Percentiles rank a stretch among this genome's conserved stretches.
Evolutionary conservation across 2,888 invertebrate genomes (phyloP).

Genomic region (Caenorhabditis imperialis): DNA sequence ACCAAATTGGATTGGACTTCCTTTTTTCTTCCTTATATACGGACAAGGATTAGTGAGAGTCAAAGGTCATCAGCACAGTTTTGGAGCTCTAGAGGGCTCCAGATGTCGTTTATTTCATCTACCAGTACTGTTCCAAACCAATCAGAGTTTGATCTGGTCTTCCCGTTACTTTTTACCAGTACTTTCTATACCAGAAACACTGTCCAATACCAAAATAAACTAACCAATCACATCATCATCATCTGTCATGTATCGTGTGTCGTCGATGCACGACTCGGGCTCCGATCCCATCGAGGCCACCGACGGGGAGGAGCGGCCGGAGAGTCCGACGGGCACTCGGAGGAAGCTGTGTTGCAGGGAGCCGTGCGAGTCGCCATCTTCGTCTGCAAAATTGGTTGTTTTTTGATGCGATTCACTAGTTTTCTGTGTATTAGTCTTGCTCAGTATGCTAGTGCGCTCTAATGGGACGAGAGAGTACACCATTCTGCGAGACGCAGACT

Average conservation of each 20-base stretch:
- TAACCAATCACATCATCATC: constrained; percentile 64
- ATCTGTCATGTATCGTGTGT: constrained; percentile 60
- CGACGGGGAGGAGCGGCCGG: constrained; percentile 66
- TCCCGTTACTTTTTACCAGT: background rate
- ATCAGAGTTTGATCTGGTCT: background rate
- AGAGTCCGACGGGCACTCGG: constrained; percentile 60
- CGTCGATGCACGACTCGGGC: constrained; percentile 72
- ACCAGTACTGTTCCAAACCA: background rate
- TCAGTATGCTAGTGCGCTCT: too few relatives aligned
- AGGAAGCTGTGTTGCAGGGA: constrained; percentile 60
- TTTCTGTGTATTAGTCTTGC: too few relatives aligned
- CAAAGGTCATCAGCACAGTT: too few relatives aligned
- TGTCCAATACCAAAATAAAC: constrained; percentile 32
- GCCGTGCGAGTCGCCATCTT: constrained; percentile 57
- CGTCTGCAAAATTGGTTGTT: too few relatives aligned
- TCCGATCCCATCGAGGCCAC: constrained; percentile 71
- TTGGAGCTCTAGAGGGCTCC: background rate
- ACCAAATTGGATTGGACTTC: too few relatives aligned
- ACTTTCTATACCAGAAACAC: background rate
- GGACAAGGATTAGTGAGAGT: too few relatives aligned
- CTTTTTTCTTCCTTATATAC: too few relatives aligned
- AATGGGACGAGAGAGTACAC: too few relatives aligned
- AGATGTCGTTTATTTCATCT: too few relatives aligned
- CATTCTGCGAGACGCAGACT: too few relatives aligned
- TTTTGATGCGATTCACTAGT: too few relatives aligned